These are phyloP conservation scores for Leptosomus discolor DNA, from an alignment of 2,113 vertebrate genomes.

Conservation along the genomic window DNA sequence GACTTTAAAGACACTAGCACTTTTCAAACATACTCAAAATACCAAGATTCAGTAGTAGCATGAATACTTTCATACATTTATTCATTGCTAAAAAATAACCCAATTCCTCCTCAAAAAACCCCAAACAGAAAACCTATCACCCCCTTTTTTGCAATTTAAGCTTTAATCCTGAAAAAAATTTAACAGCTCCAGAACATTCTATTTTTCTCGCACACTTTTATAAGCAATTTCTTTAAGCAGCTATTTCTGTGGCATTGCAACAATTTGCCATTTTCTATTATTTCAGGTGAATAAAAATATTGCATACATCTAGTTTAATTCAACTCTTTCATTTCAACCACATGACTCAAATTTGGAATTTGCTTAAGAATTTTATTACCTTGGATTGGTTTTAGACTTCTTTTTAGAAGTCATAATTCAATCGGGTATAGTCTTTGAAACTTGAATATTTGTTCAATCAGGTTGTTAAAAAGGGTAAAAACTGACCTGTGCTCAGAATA, in stretches of 20 bases:
- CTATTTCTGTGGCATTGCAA: neutral
- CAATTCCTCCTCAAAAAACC: neutral
- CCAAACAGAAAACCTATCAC: neutral
- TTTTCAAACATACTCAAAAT: neutral
- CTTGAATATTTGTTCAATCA: neutral
- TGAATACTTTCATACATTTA: neutral
- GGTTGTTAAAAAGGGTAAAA: neutral
- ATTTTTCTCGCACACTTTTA: neutral
- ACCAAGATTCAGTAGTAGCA: neutral
- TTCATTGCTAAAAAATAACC: neutral
- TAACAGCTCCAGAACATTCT: neutral
- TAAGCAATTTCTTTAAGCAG: neutral
- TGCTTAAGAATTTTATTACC: neutral
- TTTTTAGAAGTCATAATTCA: neutral
- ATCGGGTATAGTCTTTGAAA: neutral
- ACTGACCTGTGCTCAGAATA: neutral
- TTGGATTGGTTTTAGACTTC: neutral
- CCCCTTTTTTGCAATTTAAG: neutral
- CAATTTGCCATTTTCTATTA: neutral
- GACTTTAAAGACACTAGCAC: neutral
- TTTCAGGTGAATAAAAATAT: neutral
- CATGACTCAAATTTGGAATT: neutral
- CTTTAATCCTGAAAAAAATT: neutral
- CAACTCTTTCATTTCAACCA: neutral
- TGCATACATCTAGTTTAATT: neutral